Base-by-base conservation (phyloP, 92 coral and sea anemone genomes). In the Parazoanthus atlanticus region DNA sequence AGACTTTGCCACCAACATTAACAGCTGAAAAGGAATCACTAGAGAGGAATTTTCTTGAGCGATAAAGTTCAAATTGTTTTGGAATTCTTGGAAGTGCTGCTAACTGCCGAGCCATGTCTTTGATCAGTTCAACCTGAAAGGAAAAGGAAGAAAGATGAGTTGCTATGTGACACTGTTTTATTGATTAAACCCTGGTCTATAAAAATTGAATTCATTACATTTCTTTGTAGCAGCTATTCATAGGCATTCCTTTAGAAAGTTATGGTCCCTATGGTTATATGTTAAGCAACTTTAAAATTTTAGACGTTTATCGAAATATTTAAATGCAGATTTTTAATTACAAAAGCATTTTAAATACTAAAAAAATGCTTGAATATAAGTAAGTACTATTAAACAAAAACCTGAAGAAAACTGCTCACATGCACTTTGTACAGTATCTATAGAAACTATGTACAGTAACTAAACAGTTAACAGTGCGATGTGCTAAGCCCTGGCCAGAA, bases 71-170 rank as follows among this genome's bases (percentile, higher is more conserved):
- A 89, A 93, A 95, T 75, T 93, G 94, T 69, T 90, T 95, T 17
- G 93, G 61, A 30, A 54, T 87, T 77, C 95, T 95, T 58, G 99
- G 95, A 81, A 97, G 90, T 71, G 99, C 99, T 69, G 99, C 99
- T 13, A 97, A 86, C 82, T 97, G 99, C 66, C 99, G 82, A 49
- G 99, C 99, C 99, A 97, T 97, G 88, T 97, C 99, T 81, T 97
- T 97, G 72, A 97, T 97, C 46, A 89, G 66, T 25, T 88, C 93
- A 87, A 97, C 89, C 99, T 97, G 74, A 43, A 85, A 81, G 28
- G 31, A 86, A 74, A 52, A 26, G 34, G 8, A 67, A 76, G 65
- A 65, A 41, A 49, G 23, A 15, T 43, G 65, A 85, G 7, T 49
- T 82, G 71, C 31, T 64, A 75, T 66, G 40, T n/a, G 33, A 19